These are phyloP conservation scores for Agrilus biguttatus DNA, from an alignment of 2,888 invertebrate species.

Conservation along the genomic window DNA sequence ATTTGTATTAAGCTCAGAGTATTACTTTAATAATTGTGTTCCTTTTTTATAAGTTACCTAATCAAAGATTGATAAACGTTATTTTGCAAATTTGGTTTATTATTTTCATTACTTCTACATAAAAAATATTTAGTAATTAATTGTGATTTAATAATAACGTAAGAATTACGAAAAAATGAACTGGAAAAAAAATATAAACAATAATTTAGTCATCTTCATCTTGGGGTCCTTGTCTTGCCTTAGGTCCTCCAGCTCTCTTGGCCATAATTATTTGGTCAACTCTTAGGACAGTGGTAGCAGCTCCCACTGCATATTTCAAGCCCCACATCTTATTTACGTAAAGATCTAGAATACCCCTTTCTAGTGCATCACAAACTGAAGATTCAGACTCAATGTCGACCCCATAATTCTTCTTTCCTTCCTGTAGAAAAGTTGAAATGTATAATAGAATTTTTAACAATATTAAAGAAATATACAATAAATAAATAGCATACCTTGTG, in stretches of 20 bases:
- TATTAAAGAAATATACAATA: not conserved
- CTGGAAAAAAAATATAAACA: no score
- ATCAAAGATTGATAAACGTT: no score
- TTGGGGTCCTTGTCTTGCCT: slow-evolving; percentile 46
- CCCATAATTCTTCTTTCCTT: slow-evolving; percentile 61
- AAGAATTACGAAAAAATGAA: no score
- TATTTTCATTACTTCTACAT: no score
- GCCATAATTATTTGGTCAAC: slow-evolving; percentile 99
- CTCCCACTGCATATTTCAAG: slow-evolving; percentile 86
- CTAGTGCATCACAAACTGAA: slow-evolving; percentile 58
- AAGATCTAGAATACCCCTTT: slow-evolving; percentile 69
- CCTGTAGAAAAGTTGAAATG: slow-evolving; percentile 27
- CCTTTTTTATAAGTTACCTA: no score
- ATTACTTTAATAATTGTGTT: no score
- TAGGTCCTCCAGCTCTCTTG: slow-evolving; percentile 91
- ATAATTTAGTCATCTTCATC: slow-evolving; percentile 46
- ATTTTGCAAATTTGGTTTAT: no score
- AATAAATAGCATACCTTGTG: slow-evolving; percentile 58
- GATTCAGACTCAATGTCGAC: slow-evolving; percentile 76
- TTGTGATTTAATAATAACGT: no score
- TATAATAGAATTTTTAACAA: slow-evolving; percentile 1
- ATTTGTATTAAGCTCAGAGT: no score
- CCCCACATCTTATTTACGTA: slow-evolving; percentile 84
- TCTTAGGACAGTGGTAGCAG: slow-evolving; percentile 81
- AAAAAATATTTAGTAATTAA: no score